Conservation (phyloP, 2,797 vertebrate species). For the Cuniculus paca region DNA sequence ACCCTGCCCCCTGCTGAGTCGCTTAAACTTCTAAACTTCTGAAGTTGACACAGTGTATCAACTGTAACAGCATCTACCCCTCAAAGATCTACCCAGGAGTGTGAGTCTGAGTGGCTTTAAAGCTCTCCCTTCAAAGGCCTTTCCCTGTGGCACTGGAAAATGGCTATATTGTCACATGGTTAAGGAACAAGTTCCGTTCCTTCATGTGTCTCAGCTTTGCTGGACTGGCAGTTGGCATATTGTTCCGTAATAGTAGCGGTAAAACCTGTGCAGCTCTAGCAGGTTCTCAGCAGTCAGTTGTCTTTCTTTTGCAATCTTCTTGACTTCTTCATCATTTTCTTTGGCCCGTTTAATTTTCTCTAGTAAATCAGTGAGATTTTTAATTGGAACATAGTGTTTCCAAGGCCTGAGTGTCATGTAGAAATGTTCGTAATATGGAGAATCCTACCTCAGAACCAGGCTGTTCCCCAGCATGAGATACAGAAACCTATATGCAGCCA, state of each 20-base stretch:
- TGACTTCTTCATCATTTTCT: conserved; percentile 91
- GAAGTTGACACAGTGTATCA: too few relatives aligned
- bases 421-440: conserved; percentile 95
- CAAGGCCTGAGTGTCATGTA: conserved; percentile 91
- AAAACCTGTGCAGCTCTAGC: conserved; percentile 92
- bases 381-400: conserved; percentile 93
- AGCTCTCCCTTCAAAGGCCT: conserved; percentile 89
- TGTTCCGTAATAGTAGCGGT: conserved; percentile 93
- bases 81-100: background rate
- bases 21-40: too few relatives aligned
- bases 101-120: conserved; percentile 78
- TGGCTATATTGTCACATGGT: conserved; percentile 87
- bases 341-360: conserved; percentile 94
- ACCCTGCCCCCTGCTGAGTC: too few relatives aligned
- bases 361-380: conserved; percentile 93
- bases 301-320: conserved; percentile 90
- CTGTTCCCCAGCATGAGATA: conserved; percentile 96
- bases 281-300: conserved; percentile 90
- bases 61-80: background rate
- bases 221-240: conserved; percentile 89
- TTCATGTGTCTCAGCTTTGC: conserved; percentile 89
- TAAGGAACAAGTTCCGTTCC: conserved; percentile 91
- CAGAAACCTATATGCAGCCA: conserved; percentile 95
- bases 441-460: conserved; percentile 96
- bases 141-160: conserved; percentile 88